Evolutionary conservation across 2,888 invertebrate species (phyloP), one percentile per base, ranked within the genome.

Genomic region (Archaeoteleia sp.): DNA sequence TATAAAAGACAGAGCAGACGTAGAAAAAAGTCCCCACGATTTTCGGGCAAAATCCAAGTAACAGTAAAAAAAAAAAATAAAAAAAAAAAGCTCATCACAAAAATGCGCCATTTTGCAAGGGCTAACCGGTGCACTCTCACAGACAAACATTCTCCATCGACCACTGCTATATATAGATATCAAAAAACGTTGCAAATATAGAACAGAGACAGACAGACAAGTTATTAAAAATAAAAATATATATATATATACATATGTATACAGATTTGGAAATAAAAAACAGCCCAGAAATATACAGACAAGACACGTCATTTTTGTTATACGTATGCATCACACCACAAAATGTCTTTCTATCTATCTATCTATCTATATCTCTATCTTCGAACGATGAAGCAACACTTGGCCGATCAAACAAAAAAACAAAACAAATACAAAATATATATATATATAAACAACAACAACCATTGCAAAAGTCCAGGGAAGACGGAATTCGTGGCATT

Each of bases 101-200:
- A 77, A 77, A 80, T 78, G 79, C 78, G 71, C 70, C 74, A 71
- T 75, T 73, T 76, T 73, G 74, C 71, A 77, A 78, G 81, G 74
- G 82, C 80, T 81, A 82, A 82, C 80, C 78, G 82, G 78, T 78
- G 84, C 84, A 84, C 83, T 84, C 82, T 84, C 83, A 85, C 84
- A 84, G 84, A 85, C 84, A 84, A 85, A 84, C 83, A 84, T 85
- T 82, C 65, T 57, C 83, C 80, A 80, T 83, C 79, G 78, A 82
- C 80, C 82, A 82, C 82, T 78, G 77, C 75, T 75, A 74, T 57
- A 32, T 61, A 45, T 39, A 51, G 40, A 42, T 57, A 55, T 20
- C 45, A 43, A 54, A 67, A 30, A 54, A 63, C 40, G 45, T 51
- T 34, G 34, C 42, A 45, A 51, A 61, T 55, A 62, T 65, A 60